These are phyloP conservation scores for Nibea albiflora DNA, from an alignment of 2,113 vertebrate species.

Conservation along the genomic window DNA sequence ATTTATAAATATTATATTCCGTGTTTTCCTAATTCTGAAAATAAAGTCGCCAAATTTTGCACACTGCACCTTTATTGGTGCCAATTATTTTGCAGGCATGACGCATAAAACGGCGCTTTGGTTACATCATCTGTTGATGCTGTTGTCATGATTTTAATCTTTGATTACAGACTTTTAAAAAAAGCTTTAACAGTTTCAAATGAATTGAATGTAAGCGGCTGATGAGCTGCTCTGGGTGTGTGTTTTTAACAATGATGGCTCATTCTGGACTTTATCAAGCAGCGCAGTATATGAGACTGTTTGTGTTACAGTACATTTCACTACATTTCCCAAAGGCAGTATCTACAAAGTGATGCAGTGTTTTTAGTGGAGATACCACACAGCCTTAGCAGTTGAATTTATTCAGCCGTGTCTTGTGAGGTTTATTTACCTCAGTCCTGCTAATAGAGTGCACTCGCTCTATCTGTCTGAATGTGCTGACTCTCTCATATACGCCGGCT, in stretches of 20 bases:
- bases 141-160: not conserved
- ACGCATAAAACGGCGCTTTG: not conserved
- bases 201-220: not conserved
- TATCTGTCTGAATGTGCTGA: constrained; percentile 80
- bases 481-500: constrained; percentile 67
- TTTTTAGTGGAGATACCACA: constrained; percentile 52
- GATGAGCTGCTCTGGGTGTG: constrained; percentile 20
- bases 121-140: too few species aligned
- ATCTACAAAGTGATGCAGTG: constrained; percentile 56
- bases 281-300: constrained; percentile 44
- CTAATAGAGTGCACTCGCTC: constrained; percentile 81
- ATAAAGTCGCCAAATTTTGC: too few species aligned
- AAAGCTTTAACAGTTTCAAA: not conserved
- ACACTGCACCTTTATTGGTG: too few species aligned
- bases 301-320: constrained; percentile 74
- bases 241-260: constrained; percentile 16
- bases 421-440: constrained; percentile 80
- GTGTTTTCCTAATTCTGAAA: too few species aligned
- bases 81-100: not conserved
- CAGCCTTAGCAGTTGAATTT: constrained; percentile 69
- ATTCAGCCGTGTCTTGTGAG: constrained; percentile 79
- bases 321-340: constrained; percentile 70
- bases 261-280: constrained; percentile 59
- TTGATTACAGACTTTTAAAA: not conserved
- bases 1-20: too few species aligned